Base-by-base conservation (phyloP, 2,113 vertebrate genomes). In the Campylorhamphus procurvoides region DNA sequence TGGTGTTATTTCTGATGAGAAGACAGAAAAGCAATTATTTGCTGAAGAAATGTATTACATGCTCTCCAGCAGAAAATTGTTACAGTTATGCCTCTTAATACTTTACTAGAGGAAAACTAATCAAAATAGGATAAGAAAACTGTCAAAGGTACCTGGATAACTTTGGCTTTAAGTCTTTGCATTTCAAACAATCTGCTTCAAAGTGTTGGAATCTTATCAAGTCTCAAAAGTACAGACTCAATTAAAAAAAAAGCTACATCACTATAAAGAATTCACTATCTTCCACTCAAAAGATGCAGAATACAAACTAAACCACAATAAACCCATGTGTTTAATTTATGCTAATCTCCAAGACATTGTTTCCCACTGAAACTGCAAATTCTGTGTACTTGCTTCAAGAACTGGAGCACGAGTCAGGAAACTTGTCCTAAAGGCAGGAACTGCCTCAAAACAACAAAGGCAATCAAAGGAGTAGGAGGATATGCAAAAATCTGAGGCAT, bases 151-250 rank as follows among this genome's bases (percentile, higher is more conserved):
- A 87, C 72, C 53, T 83, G 53, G 58, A 22, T 63, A 78, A 81
- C 83, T 84, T 5, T 59, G 49, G 37, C 42, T 89, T 80, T 91
- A 72, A 58, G 52, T 35, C 44, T 83, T 31, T 92, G 63, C 56
- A 79, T 89, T 93, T 92, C 86, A 92, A 93, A 88, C 50, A 72
- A 42, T 59, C n/a, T 75, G 76, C 28, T 94, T 96, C 69, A 95
- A 95, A 94, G 29, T 20, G 52, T 0, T 40, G 24, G 28, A 86
- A 86, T 62, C 37, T 47, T 89, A 89, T 10, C 49, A 66, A 60
- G 18, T 27, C 94, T 90, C 20, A 95, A 94, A 96, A 97, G 62
- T 29, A 89, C n/a, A 95, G 31, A 80, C n/a, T 55, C 14, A 64
- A 47, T 46, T 44, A 20, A 9, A 25, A 59, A 39, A 42, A 93